A percentile compares a stretch with the other conserved stretches of the same genome.
Evolutionary conservation across 2,797 vertebrate genomes (phyloP).

Genomic region (Sebastes steindachneri): DNA sequence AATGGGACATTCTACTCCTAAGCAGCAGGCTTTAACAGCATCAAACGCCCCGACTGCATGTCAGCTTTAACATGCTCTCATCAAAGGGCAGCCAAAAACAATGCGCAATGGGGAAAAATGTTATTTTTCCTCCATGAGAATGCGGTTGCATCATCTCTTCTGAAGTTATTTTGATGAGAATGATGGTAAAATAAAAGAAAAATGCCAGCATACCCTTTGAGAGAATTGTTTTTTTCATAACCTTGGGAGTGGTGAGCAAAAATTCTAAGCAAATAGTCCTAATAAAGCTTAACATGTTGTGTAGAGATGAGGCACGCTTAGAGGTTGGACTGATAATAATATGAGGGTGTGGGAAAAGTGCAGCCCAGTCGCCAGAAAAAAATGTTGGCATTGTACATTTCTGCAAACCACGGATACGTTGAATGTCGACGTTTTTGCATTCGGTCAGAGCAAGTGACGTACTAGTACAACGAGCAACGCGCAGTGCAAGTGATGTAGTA

Average conservation of each 20-base stretch:
- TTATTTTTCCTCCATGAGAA: not conserved
- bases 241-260: constrained; percentile 5
- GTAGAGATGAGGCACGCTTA: not conserved
- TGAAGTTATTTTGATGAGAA: constrained; percentile 21
- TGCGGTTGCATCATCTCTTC: constrained; percentile 21
- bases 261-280: constrained; percentile 8
- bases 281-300: constrained; percentile 30
- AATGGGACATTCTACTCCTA: constrained; percentile 11
- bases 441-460: too few species aligned
- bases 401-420: not conserved
- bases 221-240: not conserved
- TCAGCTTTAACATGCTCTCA: constrained; percentile 29
- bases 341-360: constrained; percentile 8
- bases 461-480: too few species aligned
- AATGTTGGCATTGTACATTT: not conserved
- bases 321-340: constrained; percentile 34
- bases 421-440: not conserved
- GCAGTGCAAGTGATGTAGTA: too few species aligned
- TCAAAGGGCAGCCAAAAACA: constrained; percentile 21
- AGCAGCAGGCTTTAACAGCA: constrained; percentile 24
- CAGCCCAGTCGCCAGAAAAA: not conserved
- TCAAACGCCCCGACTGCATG: constrained; percentile 21
- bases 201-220: not conserved
- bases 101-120: not conserved
- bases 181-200: not conserved